Evolutionary conservation across 2,888 invertebrate genomes (phyloP).

Genomic region (Thelaira solivaga): DNA sequence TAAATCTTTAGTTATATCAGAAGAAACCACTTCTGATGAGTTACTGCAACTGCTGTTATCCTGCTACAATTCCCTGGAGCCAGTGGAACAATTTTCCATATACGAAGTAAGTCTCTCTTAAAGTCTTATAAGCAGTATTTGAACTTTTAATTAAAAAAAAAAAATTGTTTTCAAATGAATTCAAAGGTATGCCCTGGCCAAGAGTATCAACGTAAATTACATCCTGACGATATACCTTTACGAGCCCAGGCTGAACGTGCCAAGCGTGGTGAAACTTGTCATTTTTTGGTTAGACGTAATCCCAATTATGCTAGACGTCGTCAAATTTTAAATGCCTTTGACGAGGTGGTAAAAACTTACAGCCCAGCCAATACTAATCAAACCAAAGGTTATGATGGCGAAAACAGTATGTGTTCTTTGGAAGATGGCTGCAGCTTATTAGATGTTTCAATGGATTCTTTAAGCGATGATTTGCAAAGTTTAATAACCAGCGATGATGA

Average conservation of each 20-base stretch:
- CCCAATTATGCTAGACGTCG: conserved; percentile 82
- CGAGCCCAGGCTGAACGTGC: conserved; percentile 86
- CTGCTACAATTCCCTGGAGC: conserved; percentile 89
- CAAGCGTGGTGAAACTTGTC: conserved; percentile 83
- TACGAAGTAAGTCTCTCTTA: conserved; percentile 84
- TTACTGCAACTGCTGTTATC: conserved; percentile 88
- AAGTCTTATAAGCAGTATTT: neutral
- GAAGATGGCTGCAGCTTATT: conserved; percentile 69
- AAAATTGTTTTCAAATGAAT: neutral
- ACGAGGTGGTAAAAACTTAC: conserved; percentile 64
- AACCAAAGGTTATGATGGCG: conserved; percentile 65
- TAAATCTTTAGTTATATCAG: conserved; percentile 92
- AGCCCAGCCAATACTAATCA: neutral
- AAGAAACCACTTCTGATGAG: conserved; percentile 92
- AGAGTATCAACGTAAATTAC: conserved; percentile 91
- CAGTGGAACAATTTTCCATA: conserved; percentile 90
- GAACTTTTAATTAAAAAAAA: neutral
- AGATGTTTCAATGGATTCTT: conserved; percentile 73
- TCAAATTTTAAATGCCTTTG: conserved; percentile 74
- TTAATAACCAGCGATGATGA: conserved; percentile 67
- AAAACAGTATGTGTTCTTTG: conserved; percentile 65
- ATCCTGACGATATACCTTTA: conserved; percentile 90
- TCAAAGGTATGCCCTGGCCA: conserved; percentile 84
- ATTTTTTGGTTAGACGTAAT: conserved; percentile 89
- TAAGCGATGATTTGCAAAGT: conserved; percentile 71